Evolutionary conservation across 2,113 vertebrate species (phyloP).

Genomic region (Aphelocoma coerulescens): DNA sequence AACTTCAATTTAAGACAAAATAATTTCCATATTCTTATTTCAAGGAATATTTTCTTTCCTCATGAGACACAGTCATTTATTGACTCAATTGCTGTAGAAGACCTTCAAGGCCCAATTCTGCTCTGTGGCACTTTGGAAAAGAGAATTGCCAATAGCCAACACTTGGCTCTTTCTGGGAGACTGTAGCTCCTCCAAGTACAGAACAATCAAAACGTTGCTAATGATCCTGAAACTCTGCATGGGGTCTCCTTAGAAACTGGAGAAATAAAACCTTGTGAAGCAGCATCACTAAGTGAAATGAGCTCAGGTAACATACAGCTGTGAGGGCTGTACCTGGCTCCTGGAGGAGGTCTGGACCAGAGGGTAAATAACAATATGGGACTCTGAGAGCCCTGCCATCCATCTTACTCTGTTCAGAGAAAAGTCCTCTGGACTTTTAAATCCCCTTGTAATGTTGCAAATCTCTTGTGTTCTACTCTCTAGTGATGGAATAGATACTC

Average conservation of each 20-base stretch:
- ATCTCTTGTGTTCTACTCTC: neutral
- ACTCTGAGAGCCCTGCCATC: neutral
- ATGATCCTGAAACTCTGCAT: neutral
- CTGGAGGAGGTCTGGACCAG: neutral
- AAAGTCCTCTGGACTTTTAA: neutral
- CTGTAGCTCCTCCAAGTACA: neutral
- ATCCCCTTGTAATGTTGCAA: neutral
- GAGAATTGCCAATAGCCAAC: neutral
- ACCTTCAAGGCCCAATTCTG: neutral
- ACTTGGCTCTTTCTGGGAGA: neutral
- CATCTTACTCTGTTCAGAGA: neutral
- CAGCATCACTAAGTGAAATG: neutral
- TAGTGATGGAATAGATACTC: neutral
- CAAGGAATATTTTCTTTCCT: neutral
- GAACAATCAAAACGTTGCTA: neutral
- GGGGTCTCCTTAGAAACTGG: neutral
- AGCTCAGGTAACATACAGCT: accelerated
- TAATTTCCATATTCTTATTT: neutral
- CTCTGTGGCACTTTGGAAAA: neutral
- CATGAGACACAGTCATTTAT: neutral
- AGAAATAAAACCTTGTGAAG: neutral
- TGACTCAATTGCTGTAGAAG: neutral
- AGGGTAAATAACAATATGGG: neutral
- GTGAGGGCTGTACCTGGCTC: neutral
- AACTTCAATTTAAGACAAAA: neutral